Base-by-base conservation (phyloP, 2,113 vertebrate genomes). In the Vicugna pacos region DNA sequence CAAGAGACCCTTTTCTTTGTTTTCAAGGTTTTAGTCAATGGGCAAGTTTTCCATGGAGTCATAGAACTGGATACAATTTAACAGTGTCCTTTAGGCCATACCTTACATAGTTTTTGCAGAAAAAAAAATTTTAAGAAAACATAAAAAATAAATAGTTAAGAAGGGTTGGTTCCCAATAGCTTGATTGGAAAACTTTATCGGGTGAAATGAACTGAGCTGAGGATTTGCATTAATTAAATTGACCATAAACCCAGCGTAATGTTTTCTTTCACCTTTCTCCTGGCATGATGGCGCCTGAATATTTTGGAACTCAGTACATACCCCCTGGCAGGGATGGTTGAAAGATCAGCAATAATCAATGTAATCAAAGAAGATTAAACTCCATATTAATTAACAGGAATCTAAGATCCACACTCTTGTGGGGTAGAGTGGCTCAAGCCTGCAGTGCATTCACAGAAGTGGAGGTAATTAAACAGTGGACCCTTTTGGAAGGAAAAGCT, bases 161-260 rank as follows among this genome's bases (percentile, higher is more conserved):
- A 98, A 97, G 48, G 92, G 82, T 98, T 98, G 93, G 62, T 98
- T 95, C 91, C 92, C 93, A 77, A 30, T 95, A 91, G 90, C 95
- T 98, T 97, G 98, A 97, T 91, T 97, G 83, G 95, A 94, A 98
- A 97, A 52, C 88, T 62, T 95, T 97, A 92, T 48, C 90, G n/a
- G n/a, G 94, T 89, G 87, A 98, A 97, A 98, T 97, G 93, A 97
- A 98, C 93, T 38, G 16, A 98, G 97, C 28, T 81, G 81, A 87
- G 81, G 70, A 96, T 97, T 98, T 96, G 87, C 96, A 69, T 88
- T 97, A 97, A 98, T 97, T 98, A 97, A 97, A 96, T 96, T 97
- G 95, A 94, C 90, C 97, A 94, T 98, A 97, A 98, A 97, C 73
- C 79, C 81, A 93, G 85, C 90, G 94, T 96, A 98, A 97, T 97